phyloP scores from a whole-genome alignment of 2,888 invertebrate genomes.

The Troglohyphantes excavatus region DNA sequence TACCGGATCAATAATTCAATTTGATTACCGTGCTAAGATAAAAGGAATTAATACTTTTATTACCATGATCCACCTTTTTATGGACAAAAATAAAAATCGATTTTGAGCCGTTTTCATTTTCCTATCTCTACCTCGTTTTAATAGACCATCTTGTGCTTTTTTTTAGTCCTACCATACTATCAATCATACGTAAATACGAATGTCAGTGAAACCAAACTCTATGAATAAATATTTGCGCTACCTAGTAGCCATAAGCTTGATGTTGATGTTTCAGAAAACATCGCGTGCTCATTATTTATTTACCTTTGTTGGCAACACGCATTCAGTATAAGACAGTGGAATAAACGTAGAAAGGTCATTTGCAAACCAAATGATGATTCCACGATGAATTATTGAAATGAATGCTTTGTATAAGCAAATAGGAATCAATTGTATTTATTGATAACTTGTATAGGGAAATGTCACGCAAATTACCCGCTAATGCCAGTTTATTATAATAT shows the following conservation, averaged over 20 bases:
- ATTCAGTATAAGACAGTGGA: background rate
- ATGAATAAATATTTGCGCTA: slow-evolving; percentile 17
- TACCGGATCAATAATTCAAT: background rate
- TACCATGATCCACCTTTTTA: background rate
- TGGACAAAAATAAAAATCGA: background rate
- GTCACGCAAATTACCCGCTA: too few species aligned
- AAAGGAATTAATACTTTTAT: background rate
- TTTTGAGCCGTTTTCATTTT: background rate
- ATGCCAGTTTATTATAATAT: too few species aligned
- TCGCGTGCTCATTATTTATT: background rate
- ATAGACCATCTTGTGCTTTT: background rate
- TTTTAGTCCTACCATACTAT: background rate
- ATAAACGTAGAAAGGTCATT: background rate
- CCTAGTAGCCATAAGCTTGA: background rate
- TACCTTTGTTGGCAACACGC: background rate
- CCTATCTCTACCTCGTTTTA: background rate
- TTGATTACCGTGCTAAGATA: background rate
- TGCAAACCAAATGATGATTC: background rate
- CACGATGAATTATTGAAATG: too few species aligned
- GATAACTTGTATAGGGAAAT: too few species aligned
- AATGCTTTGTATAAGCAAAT: too few species aligned
- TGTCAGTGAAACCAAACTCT: slow-evolving; percentile 13
- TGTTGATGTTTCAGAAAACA: background rate
- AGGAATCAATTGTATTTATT: too few species aligned
- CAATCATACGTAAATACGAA: background rate